phyloP scores from a whole-genome alignment of 1,140 invertebrate species.

The Macrobrachium nipponense region DNA sequence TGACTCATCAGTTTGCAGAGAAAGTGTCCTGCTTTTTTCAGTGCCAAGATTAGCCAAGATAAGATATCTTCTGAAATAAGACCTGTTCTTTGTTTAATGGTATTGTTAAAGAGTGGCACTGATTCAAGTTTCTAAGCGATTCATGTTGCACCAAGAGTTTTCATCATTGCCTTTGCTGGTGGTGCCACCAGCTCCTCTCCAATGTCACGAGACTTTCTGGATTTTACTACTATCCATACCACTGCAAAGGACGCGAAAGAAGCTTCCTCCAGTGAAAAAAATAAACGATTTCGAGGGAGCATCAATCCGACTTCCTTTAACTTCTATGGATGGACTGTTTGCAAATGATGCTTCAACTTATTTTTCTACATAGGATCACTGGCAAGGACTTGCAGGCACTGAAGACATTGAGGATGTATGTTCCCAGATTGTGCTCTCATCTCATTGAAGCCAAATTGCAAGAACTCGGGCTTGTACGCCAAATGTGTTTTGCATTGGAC shows the following conservation, averaged over 20 bases:
- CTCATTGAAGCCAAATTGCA: slow-evolving; percentile 29
- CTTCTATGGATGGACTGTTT: slow-evolving; percentile 19
- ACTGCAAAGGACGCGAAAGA: slow-evolving; percentile 39
- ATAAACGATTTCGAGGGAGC: slow-evolving; percentile 24
- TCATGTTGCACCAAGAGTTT: not conserved
- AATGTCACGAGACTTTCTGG: slow-evolving; percentile 31
- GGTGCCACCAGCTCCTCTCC: slow-evolving; percentile 32
- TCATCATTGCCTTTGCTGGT: slow-evolving; percentile 23
- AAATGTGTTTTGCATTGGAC: slow-evolving; percentile 38
- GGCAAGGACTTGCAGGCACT: slow-evolving; percentile 40
- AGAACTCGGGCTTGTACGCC: slow-evolving; percentile 30
- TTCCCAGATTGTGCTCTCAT: slow-evolving; percentile 35
- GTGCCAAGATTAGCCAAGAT: too few relatives aligned
- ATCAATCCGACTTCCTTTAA: slow-evolving; percentile 26
- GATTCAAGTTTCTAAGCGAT: slow-evolving; percentile 17
- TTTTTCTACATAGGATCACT: slow-evolving; percentile 39
- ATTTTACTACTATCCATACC: slow-evolving; percentile 19
- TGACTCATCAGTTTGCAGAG: slow-evolving; percentile 28
- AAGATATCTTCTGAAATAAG: too few relatives aligned
- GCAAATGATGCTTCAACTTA: slow-evolving; percentile 34
- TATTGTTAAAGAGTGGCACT: not conserved
- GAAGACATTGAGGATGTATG: slow-evolving; percentile 18
- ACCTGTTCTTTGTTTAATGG: too few relatives aligned
- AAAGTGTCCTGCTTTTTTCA: not conserved
- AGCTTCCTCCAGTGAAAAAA: slow-evolving; percentile 23